phyloP scores from a whole-genome alignment of 2,888 invertebrate species.

The Petrolisthes cinctipes region DNA sequence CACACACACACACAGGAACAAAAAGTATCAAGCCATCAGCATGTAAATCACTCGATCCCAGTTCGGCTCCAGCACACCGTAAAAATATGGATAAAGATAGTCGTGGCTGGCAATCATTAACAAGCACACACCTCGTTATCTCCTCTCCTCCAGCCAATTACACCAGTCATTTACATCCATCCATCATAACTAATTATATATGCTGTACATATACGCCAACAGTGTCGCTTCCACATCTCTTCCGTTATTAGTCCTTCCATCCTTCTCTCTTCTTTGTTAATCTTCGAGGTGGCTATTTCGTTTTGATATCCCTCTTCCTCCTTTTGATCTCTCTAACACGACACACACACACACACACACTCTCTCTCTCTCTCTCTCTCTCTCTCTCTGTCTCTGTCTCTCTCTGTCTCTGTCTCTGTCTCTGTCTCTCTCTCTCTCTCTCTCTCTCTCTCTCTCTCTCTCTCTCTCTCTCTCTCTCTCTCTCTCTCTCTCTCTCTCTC shows the following conservation, averaged over 20 bases:
- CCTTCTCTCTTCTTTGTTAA: neutral
- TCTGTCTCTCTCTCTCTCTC: slow-evolving; percentile 1
- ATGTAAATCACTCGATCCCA: too few relatives aligned
- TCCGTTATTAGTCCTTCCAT: neutral
- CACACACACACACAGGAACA: too few relatives aligned
- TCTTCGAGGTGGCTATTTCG: neutral
- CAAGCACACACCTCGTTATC: too few relatives aligned
- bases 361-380: slow-evolving; percentile 7
- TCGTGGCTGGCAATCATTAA: too few relatives aligned
- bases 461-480: neutral
- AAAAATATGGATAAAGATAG: too few relatives aligned
- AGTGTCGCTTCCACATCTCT: neutral
- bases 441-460: slow-evolving; percentile 13
- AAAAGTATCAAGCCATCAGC: too few relatives aligned
- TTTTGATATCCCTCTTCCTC: neutral
- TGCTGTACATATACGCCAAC: too few relatives aligned
- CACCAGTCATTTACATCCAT: too few relatives aligned
- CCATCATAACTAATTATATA: too few relatives aligned
- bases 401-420: neutral
- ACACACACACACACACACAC: neutral
- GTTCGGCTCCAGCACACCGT: too few relatives aligned
- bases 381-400: neutral
- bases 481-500: neutral
- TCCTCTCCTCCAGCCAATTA: too few relatives aligned
- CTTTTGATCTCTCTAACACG: neutral